A percentile compares a stretch with the other conserved stretches of the same genome.
Evolutionary conservation across 2,888 invertebrate species (phyloP).

Genomic region (Dioctria linearis): DNA sequence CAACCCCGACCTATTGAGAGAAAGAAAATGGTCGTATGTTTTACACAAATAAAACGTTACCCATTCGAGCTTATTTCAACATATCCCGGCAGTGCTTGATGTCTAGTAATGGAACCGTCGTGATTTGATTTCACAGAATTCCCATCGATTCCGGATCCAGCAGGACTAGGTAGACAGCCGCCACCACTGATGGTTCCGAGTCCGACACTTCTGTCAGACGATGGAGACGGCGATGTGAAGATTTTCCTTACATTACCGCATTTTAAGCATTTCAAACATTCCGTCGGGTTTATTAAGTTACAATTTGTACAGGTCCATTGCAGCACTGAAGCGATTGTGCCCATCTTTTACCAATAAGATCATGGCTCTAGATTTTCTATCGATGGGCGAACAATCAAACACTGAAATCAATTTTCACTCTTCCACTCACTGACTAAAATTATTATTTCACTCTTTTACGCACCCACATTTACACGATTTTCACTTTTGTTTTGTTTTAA

Average conservation of each 20-base stretch:
- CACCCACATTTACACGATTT: background rate
- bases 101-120: conserved; percentile 55
- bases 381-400: conserved; percentile 55
- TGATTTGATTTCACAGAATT: conserved; percentile 15
- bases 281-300: conserved; percentile 90
- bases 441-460: conserved; percentile 76
- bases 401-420: conserved; percentile 19
- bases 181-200: conserved; percentile 56
- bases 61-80: conserved; percentile 63
- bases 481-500: background rate
- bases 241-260: conserved; percentile 80
- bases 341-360: conserved; percentile 74
- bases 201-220: conserved; percentile 65
- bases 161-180: conserved; percentile 41
- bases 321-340: conserved; percentile 93
- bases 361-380: conserved; percentile 62
- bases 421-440: conserved; percentile 83
- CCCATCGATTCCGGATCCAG: conserved; percentile 30
- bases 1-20: conserved; percentile 27
- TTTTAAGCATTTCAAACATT: conserved; percentile 86
- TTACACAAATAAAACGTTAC: conserved; percentile 58
- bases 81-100: conserved; percentile 62
- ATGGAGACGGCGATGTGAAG: conserved; percentile 62
- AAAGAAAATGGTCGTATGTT: background rate
- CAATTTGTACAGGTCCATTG: conserved; percentile 94